Conservation (phyloP, 2,888 invertebrate species). For the Pseudanteris insignis region DNA sequence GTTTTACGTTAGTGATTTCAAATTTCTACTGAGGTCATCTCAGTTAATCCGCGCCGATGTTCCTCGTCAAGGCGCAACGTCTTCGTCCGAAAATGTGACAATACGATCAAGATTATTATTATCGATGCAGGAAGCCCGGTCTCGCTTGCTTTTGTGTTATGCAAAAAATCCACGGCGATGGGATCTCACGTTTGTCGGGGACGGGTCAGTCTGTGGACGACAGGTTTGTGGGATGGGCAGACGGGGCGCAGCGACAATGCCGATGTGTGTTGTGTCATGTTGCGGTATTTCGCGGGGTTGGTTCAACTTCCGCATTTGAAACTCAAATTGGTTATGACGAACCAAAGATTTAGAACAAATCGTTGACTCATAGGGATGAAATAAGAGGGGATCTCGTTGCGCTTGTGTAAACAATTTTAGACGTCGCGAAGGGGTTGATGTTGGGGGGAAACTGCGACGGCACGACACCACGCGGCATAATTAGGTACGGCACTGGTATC, state of each 20-base stretch:
- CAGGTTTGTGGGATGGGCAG: constrained; percentile 35
- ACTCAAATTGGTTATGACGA: too few relatives aligned
- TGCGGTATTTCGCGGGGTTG: too few relatives aligned
- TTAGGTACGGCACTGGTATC: constrained; percentile 14
- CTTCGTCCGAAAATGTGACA: constrained; percentile 24
- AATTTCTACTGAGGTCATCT: too few relatives aligned
- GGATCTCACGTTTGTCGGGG: constrained; percentile 49
- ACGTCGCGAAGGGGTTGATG: too few relatives aligned
- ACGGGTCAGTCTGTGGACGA: constrained; percentile 43
- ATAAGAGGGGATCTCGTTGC: too few relatives aligned
- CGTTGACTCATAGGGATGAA: too few relatives aligned
- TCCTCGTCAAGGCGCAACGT: neutral
- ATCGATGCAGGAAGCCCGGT: constrained; percentile 57
- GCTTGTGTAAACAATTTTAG: too few relatives aligned
- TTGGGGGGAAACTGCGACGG: too few relatives aligned
- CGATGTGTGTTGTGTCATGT: constrained; percentile 32
- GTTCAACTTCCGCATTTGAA: too few relatives aligned
- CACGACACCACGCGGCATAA: constrained; percentile 2
- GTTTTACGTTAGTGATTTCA: too few relatives aligned
- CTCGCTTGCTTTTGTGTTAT: constrained; percentile 58
- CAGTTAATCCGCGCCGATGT: neutral
- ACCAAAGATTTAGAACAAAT: too few relatives aligned
- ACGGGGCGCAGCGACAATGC: constrained; percentile 25
- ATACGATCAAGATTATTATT: constrained; percentile 61
- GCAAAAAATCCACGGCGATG: constrained; percentile 50